Evolutionary conservation across 2,113 vertebrate genomes (phyloP), one percentile per base, ranked within the genome.

Genomic region (Caranx melampygus): DNA sequence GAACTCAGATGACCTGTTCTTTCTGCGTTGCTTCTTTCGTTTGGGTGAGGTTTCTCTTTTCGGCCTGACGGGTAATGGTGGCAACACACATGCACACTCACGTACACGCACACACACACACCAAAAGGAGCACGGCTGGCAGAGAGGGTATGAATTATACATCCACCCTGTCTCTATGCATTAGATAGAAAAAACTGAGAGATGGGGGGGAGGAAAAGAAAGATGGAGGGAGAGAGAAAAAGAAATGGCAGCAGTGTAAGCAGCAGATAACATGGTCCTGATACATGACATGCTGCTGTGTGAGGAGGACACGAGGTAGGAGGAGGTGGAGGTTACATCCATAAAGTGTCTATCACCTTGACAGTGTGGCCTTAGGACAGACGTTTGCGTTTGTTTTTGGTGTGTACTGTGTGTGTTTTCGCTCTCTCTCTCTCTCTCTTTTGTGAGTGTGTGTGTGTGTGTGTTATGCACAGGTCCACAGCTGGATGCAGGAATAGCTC

Each of bases 81-180:
- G 63, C 54, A 72, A 59, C 61, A 13, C 52, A 63, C 52, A 14
- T 10, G 9, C 58, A 74, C 77, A 74, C 74, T 58, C 71, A 26
- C 88, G 71, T 42, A 44, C 74, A 57, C 65, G 60, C 75, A 67
- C 72, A 63, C 75, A 78, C 72, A 74, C 66, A 67, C 78, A 70
- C 44, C 57, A 12, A 88, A 75, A 89, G 65, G 61, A 84, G 83
- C 62, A 37, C 18, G 75, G 72, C 83, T 88, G 84, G 91, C 82
- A 89, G 89, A 91, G 85, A 81, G 81, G 67, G 72, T 70, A 92
- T 93, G 92, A 93, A 94, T 94, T 92, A 93, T 93, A 93, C 87
- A 93, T 94, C 86, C 83, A 51, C 45, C 84, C 88, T 91, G 91
- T 92, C 93, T 88, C 84, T 87, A 77, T 84, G 91, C 88, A 93